Evolutionary conservation across 2,888 invertebrate genomes (phyloP).

Genomic region (Tetragonisca angustula): DNA sequence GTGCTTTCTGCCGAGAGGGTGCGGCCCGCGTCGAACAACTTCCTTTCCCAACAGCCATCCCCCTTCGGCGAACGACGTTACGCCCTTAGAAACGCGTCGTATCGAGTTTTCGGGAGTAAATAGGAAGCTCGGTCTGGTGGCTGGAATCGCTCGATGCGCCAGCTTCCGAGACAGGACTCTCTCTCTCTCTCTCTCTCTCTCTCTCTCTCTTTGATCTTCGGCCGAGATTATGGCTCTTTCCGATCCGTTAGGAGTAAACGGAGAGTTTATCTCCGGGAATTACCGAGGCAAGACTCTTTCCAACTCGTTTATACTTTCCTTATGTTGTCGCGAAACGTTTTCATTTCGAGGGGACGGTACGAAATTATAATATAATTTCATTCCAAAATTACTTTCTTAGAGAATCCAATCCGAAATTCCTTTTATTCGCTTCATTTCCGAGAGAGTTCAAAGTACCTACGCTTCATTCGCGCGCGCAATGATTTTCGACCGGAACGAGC

Average conservation of each 20-base stretch:
- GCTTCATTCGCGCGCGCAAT: neutral
- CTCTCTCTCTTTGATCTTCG: neutral
- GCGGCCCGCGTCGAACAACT: neutral
- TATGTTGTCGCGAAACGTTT: neutral
- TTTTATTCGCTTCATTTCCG: neutral
- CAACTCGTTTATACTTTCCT: neutral
- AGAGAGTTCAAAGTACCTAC: neutral
- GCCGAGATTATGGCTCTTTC: neutral
- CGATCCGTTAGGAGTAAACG: neutral
- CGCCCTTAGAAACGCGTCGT: neutral
- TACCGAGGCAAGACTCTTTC: neutral
- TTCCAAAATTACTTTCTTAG: no score
- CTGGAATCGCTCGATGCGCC: neutral
- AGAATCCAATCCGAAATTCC: no score
- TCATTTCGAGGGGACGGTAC: no score
- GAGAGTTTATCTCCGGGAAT: neutral
- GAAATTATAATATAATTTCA: no score
- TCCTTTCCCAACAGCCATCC: neutral
- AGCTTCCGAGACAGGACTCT: no score
- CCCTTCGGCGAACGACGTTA: neutral
- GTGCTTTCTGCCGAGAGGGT: neutral
- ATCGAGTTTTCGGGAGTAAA: neutral
- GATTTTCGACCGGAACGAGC: neutral
- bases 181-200: neutral
- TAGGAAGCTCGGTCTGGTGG: neutral